Conservation (phyloP, 2,113 vertebrate genomes). For the Cephalopholis sonnerati region DNA sequence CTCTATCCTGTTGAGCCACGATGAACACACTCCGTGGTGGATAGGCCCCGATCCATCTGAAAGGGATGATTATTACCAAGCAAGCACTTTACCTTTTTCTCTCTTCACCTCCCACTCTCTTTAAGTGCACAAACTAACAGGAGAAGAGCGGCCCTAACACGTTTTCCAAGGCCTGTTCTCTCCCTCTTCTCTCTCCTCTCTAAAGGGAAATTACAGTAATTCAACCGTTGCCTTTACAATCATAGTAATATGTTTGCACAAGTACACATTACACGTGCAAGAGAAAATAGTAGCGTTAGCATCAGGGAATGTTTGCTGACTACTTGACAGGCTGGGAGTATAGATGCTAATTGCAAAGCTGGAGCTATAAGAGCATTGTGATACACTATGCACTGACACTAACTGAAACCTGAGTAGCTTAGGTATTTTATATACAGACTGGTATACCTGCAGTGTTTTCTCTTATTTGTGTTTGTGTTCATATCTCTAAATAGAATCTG, state of each 20-base stretch:
- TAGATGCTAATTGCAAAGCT: slow-evolving; percentile 9
- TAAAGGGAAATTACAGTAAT: slow-evolving; percentile 64
- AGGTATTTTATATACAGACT: not conserved
- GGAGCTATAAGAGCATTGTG: not conserved
- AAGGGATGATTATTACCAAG: slow-evolving; percentile 56
- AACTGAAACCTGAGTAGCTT: not conserved
- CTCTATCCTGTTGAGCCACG: slow-evolving; percentile 96
- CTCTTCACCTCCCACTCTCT: slow-evolving; percentile 52
- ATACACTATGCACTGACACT: not conserved
- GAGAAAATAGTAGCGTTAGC: slow-evolving; percentile 10
- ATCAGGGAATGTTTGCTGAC: not conserved
- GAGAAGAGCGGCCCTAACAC: slow-evolving; percentile 28
- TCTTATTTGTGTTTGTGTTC: not conserved
- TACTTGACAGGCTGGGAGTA: slow-evolving; percentile 15
- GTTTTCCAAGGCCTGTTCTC: slow-evolving; percentile 33
- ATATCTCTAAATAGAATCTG: slow-evolving; percentile 41
- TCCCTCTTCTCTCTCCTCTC: slow-evolving; percentile 9
- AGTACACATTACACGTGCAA: not conserved
- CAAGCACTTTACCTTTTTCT: slow-evolving; percentile 56
- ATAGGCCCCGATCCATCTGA: slow-evolving; percentile 93
- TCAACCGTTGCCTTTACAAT: slow-evolving; percentile 44
- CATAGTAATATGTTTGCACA: slow-evolving; percentile 38
- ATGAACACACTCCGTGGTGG: slow-evolving; percentile 97
- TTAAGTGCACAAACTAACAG: slow-evolving; percentile 47
- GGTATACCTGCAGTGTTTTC: not conserved